These are phyloP conservation scores for Darevskia mixta DNA, from an alignment of 2,797 vertebrate genomes.

Conservation along the genomic window DNA sequence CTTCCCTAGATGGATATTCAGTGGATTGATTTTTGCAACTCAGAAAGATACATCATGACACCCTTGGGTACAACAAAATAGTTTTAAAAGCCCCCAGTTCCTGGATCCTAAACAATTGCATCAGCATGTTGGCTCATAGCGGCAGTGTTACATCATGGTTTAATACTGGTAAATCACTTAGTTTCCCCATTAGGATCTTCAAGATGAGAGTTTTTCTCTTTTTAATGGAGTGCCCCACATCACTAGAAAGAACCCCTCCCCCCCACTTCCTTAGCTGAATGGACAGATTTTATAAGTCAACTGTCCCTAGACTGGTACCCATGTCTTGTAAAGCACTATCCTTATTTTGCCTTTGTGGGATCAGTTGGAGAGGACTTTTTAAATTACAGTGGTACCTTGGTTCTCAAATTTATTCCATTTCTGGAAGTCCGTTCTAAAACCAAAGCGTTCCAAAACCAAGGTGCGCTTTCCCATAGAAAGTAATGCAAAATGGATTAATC, in stretches of 20 bases:
- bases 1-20: conserved; percentile 12
- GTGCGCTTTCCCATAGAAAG: too few species aligned
- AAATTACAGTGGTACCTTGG: neutral
- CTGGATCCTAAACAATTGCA: neutral
- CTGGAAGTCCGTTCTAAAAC: too few species aligned
- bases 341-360: neutral
- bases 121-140: neutral
- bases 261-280: neutral
- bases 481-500: too few species aligned
- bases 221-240: neutral
- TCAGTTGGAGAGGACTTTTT: neutral
- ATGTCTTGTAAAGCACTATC: neutral
- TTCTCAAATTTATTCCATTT: too few species aligned
- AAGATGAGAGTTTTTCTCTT: too few species aligned
- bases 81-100: neutral
- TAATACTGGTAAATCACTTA: neutral
- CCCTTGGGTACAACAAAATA: neutral
- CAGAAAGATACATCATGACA: neutral
- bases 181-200: neutral
- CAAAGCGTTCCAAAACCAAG: too few species aligned
- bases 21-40: conserved; percentile 19
- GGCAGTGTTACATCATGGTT: neutral
- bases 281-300: neutral
- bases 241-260: neutral
- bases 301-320: neutral